A percentile compares a stretch with the other conserved stretches of the same genome.
Conservation (phyloP, 2,113 vertebrate genomes). For the Diadophis punctatus region DNA sequence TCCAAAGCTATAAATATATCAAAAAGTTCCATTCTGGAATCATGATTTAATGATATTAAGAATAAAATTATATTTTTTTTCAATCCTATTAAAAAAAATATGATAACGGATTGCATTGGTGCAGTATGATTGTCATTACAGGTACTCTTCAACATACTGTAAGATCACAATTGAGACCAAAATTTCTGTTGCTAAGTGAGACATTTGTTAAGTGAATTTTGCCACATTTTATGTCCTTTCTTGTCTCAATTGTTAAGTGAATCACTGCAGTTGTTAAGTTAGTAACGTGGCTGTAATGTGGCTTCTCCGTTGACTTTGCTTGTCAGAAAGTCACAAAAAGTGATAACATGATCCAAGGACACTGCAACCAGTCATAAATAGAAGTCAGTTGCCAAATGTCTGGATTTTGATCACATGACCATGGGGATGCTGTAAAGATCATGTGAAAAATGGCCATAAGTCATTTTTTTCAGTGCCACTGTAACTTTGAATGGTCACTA, state of each 20-base stretch:
- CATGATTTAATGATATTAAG: background rate
- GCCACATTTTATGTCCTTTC: background rate
- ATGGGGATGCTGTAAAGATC: background rate
- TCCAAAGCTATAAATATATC: background rate
- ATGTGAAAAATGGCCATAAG: background rate
- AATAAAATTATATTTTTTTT: background rate
- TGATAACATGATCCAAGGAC: background rate
- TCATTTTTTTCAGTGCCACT: background rate
- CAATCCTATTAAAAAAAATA: background rate
- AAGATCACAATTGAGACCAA: background rate
- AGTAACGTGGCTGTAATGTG: background rate
- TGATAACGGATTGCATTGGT: background rate
- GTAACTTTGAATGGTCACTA: background rate
- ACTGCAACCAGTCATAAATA: background rate
- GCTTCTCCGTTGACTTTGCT: background rate
- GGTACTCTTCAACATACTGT: background rate
- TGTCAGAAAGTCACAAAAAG: background rate
- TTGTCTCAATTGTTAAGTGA: background rate
- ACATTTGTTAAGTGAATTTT: background rate
- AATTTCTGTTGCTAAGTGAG: background rate
- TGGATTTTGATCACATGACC: background rate
- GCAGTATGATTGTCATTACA: background rate
- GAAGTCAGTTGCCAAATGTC: background rate
- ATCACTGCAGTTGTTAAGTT: background rate
- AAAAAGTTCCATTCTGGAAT: background rate